Percentiles rank a stretch among this genome's conserved stretches.
phyloP scores from a whole-genome alignment of 1,140 invertebrate species.

The Ptiloglossa arizonensis region DNA sequence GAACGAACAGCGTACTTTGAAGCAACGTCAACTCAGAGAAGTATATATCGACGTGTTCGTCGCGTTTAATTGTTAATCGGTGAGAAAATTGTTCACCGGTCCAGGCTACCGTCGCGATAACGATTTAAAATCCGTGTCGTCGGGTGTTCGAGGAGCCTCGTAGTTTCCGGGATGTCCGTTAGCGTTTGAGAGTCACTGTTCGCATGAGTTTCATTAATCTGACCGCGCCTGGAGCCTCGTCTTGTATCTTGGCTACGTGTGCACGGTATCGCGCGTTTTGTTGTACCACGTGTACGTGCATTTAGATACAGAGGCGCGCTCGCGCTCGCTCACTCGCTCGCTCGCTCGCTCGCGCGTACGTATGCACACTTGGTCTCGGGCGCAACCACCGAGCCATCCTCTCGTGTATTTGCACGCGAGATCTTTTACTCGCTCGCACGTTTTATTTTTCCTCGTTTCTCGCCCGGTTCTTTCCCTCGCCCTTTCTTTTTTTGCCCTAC shows the following conservation, averaged over 20 bases:
- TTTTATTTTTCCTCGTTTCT: not conserved
- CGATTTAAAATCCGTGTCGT: no score
- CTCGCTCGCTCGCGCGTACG: not conserved
- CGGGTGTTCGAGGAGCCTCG: not conserved
- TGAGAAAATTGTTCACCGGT: no score
- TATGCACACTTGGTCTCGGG: no score
- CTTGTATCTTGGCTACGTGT: slow-evolving; percentile 61
- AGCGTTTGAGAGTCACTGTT: slow-evolving; percentile 69
- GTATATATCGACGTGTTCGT: no score
- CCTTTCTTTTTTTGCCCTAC: not conserved
- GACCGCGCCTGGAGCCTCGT: slow-evolving; percentile 71
- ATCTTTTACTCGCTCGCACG: slow-evolving; percentile 6
- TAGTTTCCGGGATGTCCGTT: not conserved
- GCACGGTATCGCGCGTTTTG: slow-evolving; percentile 59
- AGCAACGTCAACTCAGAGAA: no score
- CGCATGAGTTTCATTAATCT: slow-evolving; percentile 75
- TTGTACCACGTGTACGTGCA: slow-evolving; percentile 18
- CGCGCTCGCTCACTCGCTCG: not conserved
- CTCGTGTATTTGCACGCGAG: not conserved
- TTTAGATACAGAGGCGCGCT: slow-evolving; percentile 13
- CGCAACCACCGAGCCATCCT: slow-evolving; percentile 1
- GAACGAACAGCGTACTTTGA: no score
- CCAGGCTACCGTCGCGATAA: no score
- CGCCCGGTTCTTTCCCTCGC: not conserved
- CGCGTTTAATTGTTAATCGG: no score